These are phyloP conservation scores for Acipenser ruthenus DNA, from an alignment of 2,797 vertebrate species.

Conservation along the genomic window DNA sequence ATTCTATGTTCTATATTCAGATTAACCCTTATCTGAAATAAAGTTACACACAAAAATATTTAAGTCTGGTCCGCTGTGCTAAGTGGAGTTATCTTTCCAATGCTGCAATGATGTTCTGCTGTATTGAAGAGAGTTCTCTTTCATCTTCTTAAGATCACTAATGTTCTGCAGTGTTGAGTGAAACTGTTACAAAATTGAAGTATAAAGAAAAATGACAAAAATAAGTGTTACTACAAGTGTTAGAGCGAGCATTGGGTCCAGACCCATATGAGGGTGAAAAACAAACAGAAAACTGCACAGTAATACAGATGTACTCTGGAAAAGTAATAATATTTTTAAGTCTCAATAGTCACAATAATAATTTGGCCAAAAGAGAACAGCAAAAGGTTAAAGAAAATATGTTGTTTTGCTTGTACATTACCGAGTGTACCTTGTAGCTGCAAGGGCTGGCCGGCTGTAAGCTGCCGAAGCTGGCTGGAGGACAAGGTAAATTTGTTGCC, in stretches of 20 bases:
- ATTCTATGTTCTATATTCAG: too few relatives aligned
- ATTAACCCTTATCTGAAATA: too few relatives aligned
- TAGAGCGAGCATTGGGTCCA: background rate
- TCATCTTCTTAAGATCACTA: too few relatives aligned
- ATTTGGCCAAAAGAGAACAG: constrained; percentile 6
- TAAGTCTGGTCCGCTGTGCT: too few relatives aligned
- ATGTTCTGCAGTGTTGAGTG: too few relatives aligned
- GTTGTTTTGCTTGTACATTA: constrained; percentile 40
- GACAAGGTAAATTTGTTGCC: constrained; percentile 96
- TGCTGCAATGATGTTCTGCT: too few relatives aligned
- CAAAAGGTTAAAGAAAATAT: constrained; percentile 6
- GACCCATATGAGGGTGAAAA: background rate
- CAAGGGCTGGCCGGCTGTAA: constrained; percentile 90
- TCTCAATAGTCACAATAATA: background rate
- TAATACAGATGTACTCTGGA: background rate
- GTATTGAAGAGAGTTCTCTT: too few relatives aligned
- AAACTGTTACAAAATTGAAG: too few relatives aligned
- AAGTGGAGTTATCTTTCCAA: too few relatives aligned
- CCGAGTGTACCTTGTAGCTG: constrained; percentile 89
- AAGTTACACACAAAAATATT: too few relatives aligned
- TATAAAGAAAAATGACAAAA: too few relatives aligned
- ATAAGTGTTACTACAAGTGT: too few relatives aligned
- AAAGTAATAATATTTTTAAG: background rate
- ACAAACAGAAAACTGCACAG: background rate
- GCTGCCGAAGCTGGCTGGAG: constrained; percentile 91